phyloP scores from a whole-genome alignment of 2,888 invertebrate genomes.

The Lamellibrachia satsuma region DNA sequence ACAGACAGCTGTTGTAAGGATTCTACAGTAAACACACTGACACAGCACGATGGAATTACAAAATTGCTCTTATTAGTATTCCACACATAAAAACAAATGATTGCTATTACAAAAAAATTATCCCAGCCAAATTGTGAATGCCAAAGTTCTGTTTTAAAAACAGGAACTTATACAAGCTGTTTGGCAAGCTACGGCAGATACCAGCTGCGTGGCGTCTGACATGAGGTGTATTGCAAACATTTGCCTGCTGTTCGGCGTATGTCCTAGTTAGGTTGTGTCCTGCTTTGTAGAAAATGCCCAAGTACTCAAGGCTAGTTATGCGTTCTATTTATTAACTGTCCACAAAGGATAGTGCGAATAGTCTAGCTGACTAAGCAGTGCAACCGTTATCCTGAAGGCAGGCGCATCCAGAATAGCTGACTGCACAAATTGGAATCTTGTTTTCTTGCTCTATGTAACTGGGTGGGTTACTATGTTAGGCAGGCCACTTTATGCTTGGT shows the following conservation, averaged over 20 bases:
- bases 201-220: neutral
- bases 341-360: neutral
- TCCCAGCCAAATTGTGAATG: neutral
- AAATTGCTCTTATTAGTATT: neutral
- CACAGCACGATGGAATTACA: neutral
- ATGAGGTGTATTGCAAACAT: neutral
- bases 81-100: neutral
- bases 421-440: neutral
- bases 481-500: neutral
- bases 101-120: neutral
- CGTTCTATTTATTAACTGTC: neutral
- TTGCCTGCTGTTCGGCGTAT: neutral
- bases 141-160: neutral
- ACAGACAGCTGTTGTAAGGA: neutral
- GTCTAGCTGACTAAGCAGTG: neutral
- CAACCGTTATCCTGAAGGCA: neutral
- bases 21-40: neutral
- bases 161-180: neutral
- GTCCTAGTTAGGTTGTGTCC: neutral
- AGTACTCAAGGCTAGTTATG: neutral
- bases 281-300: neutral
- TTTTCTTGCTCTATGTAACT: neutral
- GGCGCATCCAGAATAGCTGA: neutral
- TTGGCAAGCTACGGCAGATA: neutral
- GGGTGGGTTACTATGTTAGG: neutral